Base-by-base conservation (phyloP, 2,888 invertebrate species). In the Plutella xylostella region DNA sequence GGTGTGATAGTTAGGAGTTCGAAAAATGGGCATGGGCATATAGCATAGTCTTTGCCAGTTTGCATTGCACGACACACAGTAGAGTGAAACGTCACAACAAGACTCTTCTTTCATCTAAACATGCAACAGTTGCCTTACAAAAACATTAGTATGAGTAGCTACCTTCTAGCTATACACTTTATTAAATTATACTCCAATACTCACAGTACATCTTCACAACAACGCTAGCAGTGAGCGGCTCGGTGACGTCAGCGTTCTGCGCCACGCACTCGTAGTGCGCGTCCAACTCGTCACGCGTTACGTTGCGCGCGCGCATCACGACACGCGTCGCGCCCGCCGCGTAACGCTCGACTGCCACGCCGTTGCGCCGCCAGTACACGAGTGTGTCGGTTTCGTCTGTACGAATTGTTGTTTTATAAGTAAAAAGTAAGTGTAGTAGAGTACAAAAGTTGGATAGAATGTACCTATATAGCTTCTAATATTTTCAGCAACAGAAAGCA, bases 241-340 rank as follows among this genome's bases (percentile, higher is more conserved):
- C 70, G 0, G 76, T 68, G 43, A 78, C 72, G 42, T 80, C 79
- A 15, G 76, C 64, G 46, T 76, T 78, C 22, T 72, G 69, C 1
- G 69, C 70, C 0, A 72, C 45, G 45, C 79, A 80, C 42, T 73
- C 72, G 47, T 72, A 79, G 38, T 65, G 70, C 0, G 72, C 70
- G 51, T 72, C 65, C 0, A 71, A 55, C 2, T 80, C 77, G 5
- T 49, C 55, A 0, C 79, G 64, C 1, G 70, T 57, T 0, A 63
- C 55, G 50, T 70, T 69, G 11, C 33, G 46, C 12, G 69, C 54
- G 31, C 46, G 58, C 31, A 72, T 57, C 0, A 61, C 63, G 0
- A 68, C 66, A 1, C 65, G 60, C 9, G 69, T 44, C 20, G 65
- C 50, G n/a, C 65, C 65, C 0, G 57, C 53, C 0, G 57, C 55